Evolutionary conservation across 2,888 invertebrate species (phyloP), one percentile per base, ranked within the genome.

Genomic region (Melanargia galathea): DNA sequence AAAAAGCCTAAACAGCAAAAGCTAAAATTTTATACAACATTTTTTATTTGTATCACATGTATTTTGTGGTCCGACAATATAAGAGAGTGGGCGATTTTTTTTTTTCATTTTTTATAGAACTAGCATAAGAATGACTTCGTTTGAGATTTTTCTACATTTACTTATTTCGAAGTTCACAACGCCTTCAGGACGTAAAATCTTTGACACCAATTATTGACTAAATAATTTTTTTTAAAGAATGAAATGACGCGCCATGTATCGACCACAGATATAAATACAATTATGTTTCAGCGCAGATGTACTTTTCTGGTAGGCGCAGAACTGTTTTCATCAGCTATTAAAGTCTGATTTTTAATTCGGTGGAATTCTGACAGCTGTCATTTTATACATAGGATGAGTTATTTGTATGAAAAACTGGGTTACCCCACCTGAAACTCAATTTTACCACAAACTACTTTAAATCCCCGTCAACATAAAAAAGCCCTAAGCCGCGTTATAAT

Each of bases 11-110:
- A 60, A 51, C 40, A 51, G 51, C 43, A 20, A 59, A 51, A 40
- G 26, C 43, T 26, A 51, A 40, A 40, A 20, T 48, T 48, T 55
- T 58, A 54, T 46, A 46, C 45, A 45, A 58, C 22, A 57, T 10
- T 22, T 55, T 24, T 51, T 40, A 62, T 54, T 63, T 62, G 62
- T 65, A 67, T 69, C 67, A 68, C 66, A 66, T 13, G 51, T 67
- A 60, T 64, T 52, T 60, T 46, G 60, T 63, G 65, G 65, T 68
- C 66, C 67, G 67, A 60, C 63, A 55, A 60, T 68, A 75, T 35
- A 55, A 48, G 38, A 18, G 40, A 13, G 18, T 16, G 59, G 22
- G n/a, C 30, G 26, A 51, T 30, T 43, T 13, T 45, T n/a, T 13
- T 43, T 43, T 18, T 8, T 18, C 16, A n/a, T 5, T 38, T 38